A percentile compares a stretch with the other conserved stretches of the same genome.
These are phyloP conservation scores for Drosophila ironensis DNA, from an alignment of 1,140 invertebrate genomes.

Conservation along the genomic window DNA sequence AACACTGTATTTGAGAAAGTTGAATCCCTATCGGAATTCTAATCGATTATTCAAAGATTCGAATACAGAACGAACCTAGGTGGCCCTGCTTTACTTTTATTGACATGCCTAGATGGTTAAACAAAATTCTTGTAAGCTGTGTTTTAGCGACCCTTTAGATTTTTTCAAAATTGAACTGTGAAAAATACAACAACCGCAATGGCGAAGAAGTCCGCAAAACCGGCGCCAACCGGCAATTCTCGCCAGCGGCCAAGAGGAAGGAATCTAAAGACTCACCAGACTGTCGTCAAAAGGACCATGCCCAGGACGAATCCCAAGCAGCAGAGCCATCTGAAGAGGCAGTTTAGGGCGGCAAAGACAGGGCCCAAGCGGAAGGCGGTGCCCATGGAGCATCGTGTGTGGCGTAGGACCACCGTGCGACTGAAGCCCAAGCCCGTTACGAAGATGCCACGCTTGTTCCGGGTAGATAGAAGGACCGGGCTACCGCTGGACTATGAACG, in stretches of 20 bases:
- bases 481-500: conserved; percentile 58
- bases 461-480: conserved; percentile 36
- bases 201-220: too few species aligned
- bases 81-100: too few species aligned
- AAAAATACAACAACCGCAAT: not conserved
- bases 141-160: not conserved
- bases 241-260: too few species aligned
- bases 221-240: too few species aligned
- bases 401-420: conserved; percentile 32
- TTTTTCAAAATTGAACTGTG: not conserved
- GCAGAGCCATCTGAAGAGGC: conserved; percentile 2
- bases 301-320: conserved; percentile 7
- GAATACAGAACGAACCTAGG: too few species aligned
- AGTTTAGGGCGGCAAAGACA: not conserved
- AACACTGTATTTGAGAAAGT: too few species aligned
- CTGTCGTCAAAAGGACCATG: not conserved
- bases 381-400: not conserved
- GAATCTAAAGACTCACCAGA: too few species aligned
- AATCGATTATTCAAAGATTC: too few species aligned
- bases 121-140: not conserved
- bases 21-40: too few species aligned
- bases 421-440: conserved; percentile 21
- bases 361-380: not conserved
- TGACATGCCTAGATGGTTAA: not conserved
- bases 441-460: conserved; percentile 39